Evolutionary conservation across 2,113 vertebrate species (phyloP), one percentile per base, ranked within the genome.

Genomic region (Melanerpes formicivorus): DNA sequence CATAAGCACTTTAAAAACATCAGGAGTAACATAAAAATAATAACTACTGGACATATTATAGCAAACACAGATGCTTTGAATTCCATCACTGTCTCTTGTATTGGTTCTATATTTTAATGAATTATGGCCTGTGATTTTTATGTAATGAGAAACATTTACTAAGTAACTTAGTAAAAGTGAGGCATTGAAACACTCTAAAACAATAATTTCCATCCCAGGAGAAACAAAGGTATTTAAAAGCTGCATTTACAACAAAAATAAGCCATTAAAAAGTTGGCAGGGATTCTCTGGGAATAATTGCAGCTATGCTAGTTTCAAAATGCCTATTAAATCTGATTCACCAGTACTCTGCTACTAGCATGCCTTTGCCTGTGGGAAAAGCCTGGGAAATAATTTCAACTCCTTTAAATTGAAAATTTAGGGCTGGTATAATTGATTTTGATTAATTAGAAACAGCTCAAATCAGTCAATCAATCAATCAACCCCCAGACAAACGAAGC

Each of bases 291-390:
- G 55, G 62, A 29, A 69, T 92, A 95, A 95, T 88, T 84, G 59
- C 74, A 90, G 21, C 63, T 88, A 62, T 59, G n/a, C 21, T 79
- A 72, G 34, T 92, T 95, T 93, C 84, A 88, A 93, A 93, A 86
- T 62, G 70, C 66, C 62, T 77, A 73, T 95, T 92, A 96, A 93
- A 94, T 76, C 77, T 88, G 74, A 84, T 92, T 95, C 81, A 89
- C 64, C 69, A 92, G 48, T 52, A 44, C 52, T 78, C 27, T 48
- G 40, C 16, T 55, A 37, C 26, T 87, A 77, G 11, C 26, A 44
- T 67, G 56, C 2, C 21, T 75, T 62, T 93, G 58, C 80, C 64
- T 82, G 42, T 77, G 67, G 60, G 63, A 76, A 82, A 76, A 90
- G 52, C 60, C 16, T 83, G 26, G 40, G 54, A 34, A 94, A 75